A percentile compares a stretch with the other conserved stretches of the same genome.
Evolutionary conservation across 2,113 vertebrate species (phyloP).

Genomic region (Trichechus manatus): DNA sequence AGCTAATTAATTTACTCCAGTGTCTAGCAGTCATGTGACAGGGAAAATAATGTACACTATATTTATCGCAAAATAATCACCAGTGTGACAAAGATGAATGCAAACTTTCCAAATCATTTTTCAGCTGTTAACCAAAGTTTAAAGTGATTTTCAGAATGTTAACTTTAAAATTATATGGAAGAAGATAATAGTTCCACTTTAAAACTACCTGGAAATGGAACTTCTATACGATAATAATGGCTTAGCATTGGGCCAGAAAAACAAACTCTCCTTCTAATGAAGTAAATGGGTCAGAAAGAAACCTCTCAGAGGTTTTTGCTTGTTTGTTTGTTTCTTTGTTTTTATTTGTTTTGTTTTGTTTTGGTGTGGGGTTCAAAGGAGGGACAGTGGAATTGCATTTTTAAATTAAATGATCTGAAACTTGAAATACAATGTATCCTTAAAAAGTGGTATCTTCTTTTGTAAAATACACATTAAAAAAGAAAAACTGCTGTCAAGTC

Average conservation of each 20-base stretch:
- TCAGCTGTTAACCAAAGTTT: slow-evolving; percentile 17
- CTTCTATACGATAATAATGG: background rate
- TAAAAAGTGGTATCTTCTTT: background rate
- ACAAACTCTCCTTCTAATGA: background rate
- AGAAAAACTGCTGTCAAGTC: background rate
- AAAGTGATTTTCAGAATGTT: slow-evolving; percentile 66
- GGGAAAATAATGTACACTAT: slow-evolving; percentile 43
- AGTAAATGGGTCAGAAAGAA: slow-evolving; percentile 60
- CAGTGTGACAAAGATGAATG: slow-evolving; percentile 50
- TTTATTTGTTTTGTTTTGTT: background rate
- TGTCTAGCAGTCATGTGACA: slow-evolving; percentile 18
- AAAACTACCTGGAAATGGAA: background rate
- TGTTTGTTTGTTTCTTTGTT: background rate
- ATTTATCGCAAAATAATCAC: slow-evolving; percentile 41
- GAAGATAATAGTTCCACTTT: slow-evolving; percentile 40
- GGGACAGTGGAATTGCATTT: background rate
- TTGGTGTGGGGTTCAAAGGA: background rate
- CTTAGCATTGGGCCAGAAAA: slow-evolving; percentile 55
- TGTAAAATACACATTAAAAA: background rate
- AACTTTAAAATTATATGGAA: slow-evolving; percentile 52
- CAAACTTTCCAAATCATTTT: slow-evolving; percentile 11
- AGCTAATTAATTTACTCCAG: slow-evolving; percentile 56
- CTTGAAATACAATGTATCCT: background rate
- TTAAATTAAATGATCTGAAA: slow-evolving; percentile 55
- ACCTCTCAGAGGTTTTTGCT: background rate